Evolutionary conservation across 2,797 vertebrate species (phyloP), one percentile per base, ranked within the genome.

Genomic region (Scleropages formosus): DNA sequence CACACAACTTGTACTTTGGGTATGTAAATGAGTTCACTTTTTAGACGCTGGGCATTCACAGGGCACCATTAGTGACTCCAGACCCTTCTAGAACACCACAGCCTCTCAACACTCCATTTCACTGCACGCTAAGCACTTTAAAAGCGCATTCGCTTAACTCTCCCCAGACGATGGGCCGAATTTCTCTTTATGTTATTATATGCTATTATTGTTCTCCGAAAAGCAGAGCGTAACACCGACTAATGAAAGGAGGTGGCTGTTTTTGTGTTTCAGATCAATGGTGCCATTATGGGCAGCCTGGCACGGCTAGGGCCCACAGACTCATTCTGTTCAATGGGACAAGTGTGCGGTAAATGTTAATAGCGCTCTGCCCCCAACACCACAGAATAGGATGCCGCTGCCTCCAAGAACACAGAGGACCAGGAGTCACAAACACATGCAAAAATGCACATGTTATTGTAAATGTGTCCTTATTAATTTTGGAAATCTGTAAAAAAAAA

Each of bases 271-370:
- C 80, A 78, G 82, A 85, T 89, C 85, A 88, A 80, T 86, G 85
- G 81, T 75, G 85, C 85, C 87, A 89, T 88, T 87, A 88, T 90
- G 79, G 83, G 79, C 53, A 65, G 47, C 67, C 84, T 87, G 88
- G 89, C 89, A 88, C 73, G 72, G 74, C 46, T 78, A 81, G 84
- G 79, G 81, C 77, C 81, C 79, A 70, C 82, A 65, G 80, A 80
- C 83, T 82, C 83, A 4, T 47, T 76, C 78, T 82, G 78, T 89
- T 88, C 81, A 87, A 87, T 88, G 83, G 82, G 85, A 86, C 86
- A 85, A 89, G 88, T 88, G 88, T 90, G 87, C 80, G 83, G 82
- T 82, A 89, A 88, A 87, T 90, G 88, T 76, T 85, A 83, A 87
- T 86, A 74, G 27, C 79, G 73, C 72, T 61, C 82, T 79, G 75